Evolutionary conservation across 37 sponge, comb jelly and placozoan genomes (phyloP).

Genomic region (Aplysina aerophoba): DNA sequence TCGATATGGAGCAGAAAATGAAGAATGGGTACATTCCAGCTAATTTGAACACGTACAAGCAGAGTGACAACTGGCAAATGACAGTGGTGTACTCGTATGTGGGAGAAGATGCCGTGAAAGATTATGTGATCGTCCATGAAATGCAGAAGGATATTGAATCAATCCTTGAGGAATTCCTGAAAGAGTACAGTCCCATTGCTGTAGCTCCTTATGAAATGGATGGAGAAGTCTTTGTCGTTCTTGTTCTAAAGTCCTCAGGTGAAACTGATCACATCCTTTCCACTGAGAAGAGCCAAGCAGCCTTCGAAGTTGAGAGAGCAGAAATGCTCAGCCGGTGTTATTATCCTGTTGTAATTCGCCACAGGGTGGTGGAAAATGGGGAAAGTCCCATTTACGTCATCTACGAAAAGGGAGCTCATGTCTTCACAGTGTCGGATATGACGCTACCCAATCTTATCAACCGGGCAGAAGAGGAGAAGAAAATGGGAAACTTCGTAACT

Average conservation of each 20-base stretch:
- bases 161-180: no score
- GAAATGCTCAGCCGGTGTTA: not conserved
- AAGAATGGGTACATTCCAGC: constrained; percentile 14
- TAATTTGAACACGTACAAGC: not conserved
- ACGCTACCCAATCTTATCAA: not conserved
- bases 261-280: constrained; percentile 5
- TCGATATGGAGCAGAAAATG: not conserved
- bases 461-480: not conserved
- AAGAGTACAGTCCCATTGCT: not conserved
- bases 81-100: not conserved
- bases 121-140: not conserved
- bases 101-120: not conserved
- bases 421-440: not conserved
- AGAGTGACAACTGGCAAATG: not conserved
- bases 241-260: not conserved
- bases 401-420: not conserved
- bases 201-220: not conserved
- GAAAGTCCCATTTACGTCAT: not conserved
- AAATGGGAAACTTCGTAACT: not conserved
- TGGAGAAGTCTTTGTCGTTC: constrained; percentile 3
- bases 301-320: not conserved
- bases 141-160: no score
- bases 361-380: not conserved
- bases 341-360: not conserved
- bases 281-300: not conserved